phyloP scores from a whole-genome alignment of 2,113 vertebrate genomes.

The Dinomys branickii region DNA sequence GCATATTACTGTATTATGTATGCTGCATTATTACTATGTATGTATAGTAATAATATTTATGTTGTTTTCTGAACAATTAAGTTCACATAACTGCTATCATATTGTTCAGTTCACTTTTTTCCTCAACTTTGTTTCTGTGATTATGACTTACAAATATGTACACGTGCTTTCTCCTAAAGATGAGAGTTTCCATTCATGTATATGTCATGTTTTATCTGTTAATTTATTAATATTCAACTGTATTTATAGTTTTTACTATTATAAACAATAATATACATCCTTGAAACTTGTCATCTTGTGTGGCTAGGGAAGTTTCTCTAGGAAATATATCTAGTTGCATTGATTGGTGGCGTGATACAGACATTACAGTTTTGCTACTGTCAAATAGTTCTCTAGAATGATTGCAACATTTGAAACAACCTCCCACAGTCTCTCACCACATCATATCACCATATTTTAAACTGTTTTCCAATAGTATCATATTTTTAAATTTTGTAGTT shows the following conservation, averaged over 20 bases:
- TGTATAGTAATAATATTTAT: neutral
- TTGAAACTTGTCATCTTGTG: neutral
- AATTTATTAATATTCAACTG: neutral
- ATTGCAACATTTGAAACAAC: neutral
- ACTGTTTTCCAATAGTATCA: neutral
- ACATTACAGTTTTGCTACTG: neutral
- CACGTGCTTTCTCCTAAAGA: neutral
- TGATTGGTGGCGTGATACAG: neutral
- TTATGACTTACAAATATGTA: neutral
- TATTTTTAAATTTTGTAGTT: neutral
- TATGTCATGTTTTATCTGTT: neutral
- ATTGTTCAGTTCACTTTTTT: neutral
- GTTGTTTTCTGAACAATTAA: neutral
- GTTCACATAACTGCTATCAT: neutral
- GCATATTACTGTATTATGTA: too few relatives aligned
- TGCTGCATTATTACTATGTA: too few relatives aligned
- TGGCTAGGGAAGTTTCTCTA: neutral
- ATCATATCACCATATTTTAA: neutral
- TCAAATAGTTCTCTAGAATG: neutral
- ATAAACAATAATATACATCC: neutral
- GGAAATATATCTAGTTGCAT: neutral
- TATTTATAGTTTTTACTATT: neutral
- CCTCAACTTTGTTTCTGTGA: neutral
- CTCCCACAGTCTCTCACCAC: neutral
- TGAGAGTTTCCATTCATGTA: neutral